Evolutionary conservation across 2,888 invertebrate species (phyloP), one percentile per base, ranked within the genome.

Genomic region (Geophilus truncorum): DNA sequence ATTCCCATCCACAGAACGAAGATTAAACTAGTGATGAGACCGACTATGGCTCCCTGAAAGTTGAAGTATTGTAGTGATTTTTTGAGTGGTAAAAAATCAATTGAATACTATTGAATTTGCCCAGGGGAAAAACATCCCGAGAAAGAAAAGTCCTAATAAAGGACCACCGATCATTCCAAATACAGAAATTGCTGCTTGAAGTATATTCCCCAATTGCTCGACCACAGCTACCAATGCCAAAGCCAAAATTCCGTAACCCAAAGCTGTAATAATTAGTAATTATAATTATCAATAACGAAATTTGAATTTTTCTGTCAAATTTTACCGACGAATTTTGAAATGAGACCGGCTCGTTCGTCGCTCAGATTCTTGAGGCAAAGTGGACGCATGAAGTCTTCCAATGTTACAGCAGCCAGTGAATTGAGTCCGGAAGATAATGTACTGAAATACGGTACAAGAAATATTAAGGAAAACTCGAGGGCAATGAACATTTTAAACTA

Each of bases 351-450:
- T 86, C 91, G 92, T 21, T 91, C 88, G 80, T 94, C 92, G 0
- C 92, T 91, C 7, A 84, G 9, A 23, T 91, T 91, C 45, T 93
- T 90, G 40, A 82, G 81, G 78, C 93, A 90, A 5, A 92, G 90
- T 18, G 93, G 92, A 32, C 90, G 90, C 0, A 96, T 90, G 81
- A 97, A 90, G 87, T 98, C 98, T 87, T 96, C 93, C 85, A 95
- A 92, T 0, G 94, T 93, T 32, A 97, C 93, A 0, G 97, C 97
- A 0, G 97, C 93, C 82, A 98, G 88, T 0, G 97, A 96, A 86
- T 97, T 97, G 81, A 98, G 87, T 0, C 97, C 97, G n/a, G 96
- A 94, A 0, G 97, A 97, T 5, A 98, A 95, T 6, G 97, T 97
- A 84, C 97, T 97, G 87, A 79, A 88, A 84, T 32, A n/a, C n/a